phyloP scores from a whole-genome alignment of 2,888 invertebrate genomes.

The Xylocampa areola region DNA sequence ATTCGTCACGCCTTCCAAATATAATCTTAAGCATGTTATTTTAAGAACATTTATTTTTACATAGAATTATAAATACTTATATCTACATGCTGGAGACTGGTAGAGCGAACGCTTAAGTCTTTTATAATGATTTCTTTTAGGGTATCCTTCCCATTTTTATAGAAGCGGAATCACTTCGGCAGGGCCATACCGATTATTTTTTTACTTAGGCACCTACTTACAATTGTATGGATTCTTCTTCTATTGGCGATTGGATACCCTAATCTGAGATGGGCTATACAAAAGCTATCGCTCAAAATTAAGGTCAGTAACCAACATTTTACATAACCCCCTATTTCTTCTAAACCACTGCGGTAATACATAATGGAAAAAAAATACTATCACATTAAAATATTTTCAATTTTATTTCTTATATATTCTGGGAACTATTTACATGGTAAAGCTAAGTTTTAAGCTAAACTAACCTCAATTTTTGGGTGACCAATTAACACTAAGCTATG shows the following conservation, averaged over 20 bases:
- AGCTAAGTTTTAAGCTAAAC: no score
- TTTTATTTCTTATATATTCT: conserved; percentile 31
- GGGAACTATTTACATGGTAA: conserved; percentile 1
- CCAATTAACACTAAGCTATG: no score
- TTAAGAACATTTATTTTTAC: no score
- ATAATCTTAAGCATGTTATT: not conserved
- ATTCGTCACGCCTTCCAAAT: not conserved
- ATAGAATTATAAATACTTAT: no score
- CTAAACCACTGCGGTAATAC: no score
- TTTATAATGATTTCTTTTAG: not conserved
- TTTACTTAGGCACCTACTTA: no score
- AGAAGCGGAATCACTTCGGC: not conserved
- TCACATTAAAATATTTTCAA: conserved; percentile 8
- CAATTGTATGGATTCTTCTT: conserved; percentile 6
- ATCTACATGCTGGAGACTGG: no score
- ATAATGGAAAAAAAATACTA: no score
- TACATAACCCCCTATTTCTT: no score
- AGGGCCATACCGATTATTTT: conserved; percentile 5
- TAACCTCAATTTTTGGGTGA: no score
- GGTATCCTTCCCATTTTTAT: conserved; percentile 1
- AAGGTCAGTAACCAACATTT: conserved; percentile 5
- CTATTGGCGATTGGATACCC: no score
- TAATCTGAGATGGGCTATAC: no score
- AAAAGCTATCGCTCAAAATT: not conserved
- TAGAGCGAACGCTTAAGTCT: not conserved